Base-by-base conservation (phyloP, 2,888 invertebrate genomes). In the Agrotis segetum region DNA sequence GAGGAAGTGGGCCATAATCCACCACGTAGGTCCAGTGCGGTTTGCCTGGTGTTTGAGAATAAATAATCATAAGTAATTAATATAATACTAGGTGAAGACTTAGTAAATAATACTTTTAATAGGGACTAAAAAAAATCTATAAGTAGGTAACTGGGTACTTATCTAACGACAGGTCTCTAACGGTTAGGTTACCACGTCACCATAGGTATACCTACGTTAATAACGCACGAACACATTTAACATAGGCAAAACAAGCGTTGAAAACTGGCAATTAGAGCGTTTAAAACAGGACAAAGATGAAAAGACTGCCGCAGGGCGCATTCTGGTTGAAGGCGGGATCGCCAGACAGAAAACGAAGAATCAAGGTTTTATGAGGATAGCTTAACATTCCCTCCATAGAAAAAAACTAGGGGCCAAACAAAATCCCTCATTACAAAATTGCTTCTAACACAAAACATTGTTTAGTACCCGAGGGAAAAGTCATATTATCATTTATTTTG, bases 331-430 rank as follows among this genome's bases (percentile, higher is more conserved):
- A 61, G 74, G 56, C 69, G 53, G 64, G 61, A 79, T 55, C 46
- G 40, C 77, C 74, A 77, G 77, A 79, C 77, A 77, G 65, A 79
- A 77, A 77, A 77, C 62, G 65, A 74, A 65, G 24, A 77, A 65
- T 50, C 14, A 44, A 71, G 59, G 52, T 70, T 70, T 74, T 60
- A 77, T 70, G 53, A 77, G 52, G 71, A 59, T 58, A 56, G 24
- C 50, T 55, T 70, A 63, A 59, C 44, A 49, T 44, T 11, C 60
- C 47, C 24, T n/a, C 19, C 19, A 19, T 47, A 29, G 52, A 17
- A 76, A 64, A 77, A 77, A 64, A 24, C 56, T 56, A 69, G 53
- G 14, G 34, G 29, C 29, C 29, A 67, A 40, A 40, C 40, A 40
- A 70, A 76, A 64, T 47, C 60, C 13, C 19, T 50, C 44, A 69